A percentile compares a stretch with the other conserved stretches of the same genome.
phyloP scores from a whole-genome alignment of 2,888 invertebrate species.

The Leucophenga montana region DNA sequence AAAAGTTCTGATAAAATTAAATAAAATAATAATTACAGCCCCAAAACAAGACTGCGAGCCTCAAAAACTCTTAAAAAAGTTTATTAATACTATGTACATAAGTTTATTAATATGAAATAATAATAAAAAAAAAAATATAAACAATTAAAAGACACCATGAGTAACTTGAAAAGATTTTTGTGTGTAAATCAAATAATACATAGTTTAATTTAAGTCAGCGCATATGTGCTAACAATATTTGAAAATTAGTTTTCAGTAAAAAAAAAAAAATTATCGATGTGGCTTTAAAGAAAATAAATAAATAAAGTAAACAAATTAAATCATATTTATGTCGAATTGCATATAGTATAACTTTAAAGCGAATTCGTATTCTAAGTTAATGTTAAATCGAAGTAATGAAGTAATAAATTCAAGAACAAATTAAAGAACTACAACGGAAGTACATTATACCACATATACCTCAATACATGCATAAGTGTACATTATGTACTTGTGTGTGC shows the following conservation, averaged over 20 bases:
- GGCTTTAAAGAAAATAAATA: slow-evolving; percentile 50
- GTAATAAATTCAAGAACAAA: too few species aligned
- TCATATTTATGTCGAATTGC: slow-evolving; percentile 32
- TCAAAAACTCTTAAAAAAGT: slow-evolving; percentile 61
- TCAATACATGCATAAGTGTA: slow-evolving; percentile 64
- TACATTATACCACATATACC: slow-evolving; percentile 67
- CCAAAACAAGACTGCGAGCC: slow-evolving; percentile 65
- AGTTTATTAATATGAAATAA: slow-evolving; percentile 33
- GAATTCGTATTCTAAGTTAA: slow-evolving; percentile 50
- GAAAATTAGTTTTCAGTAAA: slow-evolving; percentile 34
- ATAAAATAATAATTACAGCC: slow-evolving; percentile 54
- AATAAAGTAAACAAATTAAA: slow-evolving; percentile 24
- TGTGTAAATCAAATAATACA: background rate
- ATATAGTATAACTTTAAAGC: slow-evolving; percentile 38
- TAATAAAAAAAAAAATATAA: slow-evolving; percentile 26
- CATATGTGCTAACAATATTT: slow-evolving; percentile 28
- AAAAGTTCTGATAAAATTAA: slow-evolving; percentile 39
- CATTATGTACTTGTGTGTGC: slow-evolving; percentile 34
- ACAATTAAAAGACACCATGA: slow-evolving; percentile 34
- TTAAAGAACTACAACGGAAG: slow-evolving; percentile 50
- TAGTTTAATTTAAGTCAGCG: slow-evolving; percentile 16
- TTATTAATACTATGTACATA: slow-evolving; percentile 48
- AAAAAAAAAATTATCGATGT: slow-evolving; percentile 59
- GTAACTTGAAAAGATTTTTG: slow-evolving; percentile 26
- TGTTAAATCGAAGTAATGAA: slow-evolving; percentile 58